Base-by-base conservation (phyloP, 1,140 invertebrate genomes). In the Hyles vespertilio region DNA sequence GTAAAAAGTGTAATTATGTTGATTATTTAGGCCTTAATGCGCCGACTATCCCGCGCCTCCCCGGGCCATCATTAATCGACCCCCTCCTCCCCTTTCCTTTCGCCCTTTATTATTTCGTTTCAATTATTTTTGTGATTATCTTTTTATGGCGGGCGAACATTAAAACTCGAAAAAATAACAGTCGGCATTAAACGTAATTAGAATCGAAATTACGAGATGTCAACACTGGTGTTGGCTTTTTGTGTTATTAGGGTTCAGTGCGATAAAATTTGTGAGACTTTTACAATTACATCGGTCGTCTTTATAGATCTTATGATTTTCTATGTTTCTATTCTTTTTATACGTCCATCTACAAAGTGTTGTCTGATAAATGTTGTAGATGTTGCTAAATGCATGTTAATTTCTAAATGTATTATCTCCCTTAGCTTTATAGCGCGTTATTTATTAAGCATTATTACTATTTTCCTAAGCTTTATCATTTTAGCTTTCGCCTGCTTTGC, bases 81-180 rank as follows among this genome's bases (percentile, higher is more conserved):
- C 70, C 76, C 78, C 68, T 52, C 47, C 63, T 46, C 70, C 68
- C 74, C 68, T 61, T 65, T 65, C 58, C 70, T 63, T 58, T 58
- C 72, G 63, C 70, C 78, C 79, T 85, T 84, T 84, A 87, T 89
- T 87, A 86, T 89, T 89, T 89, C 86, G 83, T 87, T 89, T 89
- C 84, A 89, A 87, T 89, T 89, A 89, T 89, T 86, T 89, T 87
- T 81, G 83, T 87, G 84, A 89, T 87, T 87, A 89, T 89, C 86
- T 89, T 89, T 89, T 89, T 87, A 89, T 86, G 81, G 82, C 83
- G 73, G 71, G 70, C 72, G 70, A 67, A 73, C 81, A 84, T 87
- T 87, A 84, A 88, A 89, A 84, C 76, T 87, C 79, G 74, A 87
- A 87, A 87, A 87, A 89, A 86, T 84, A 88, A 86, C 81, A 81